Evolutionary conservation across 1,140 invertebrate genomes (phyloP).

Genomic region (Drosophila tani): DNA sequence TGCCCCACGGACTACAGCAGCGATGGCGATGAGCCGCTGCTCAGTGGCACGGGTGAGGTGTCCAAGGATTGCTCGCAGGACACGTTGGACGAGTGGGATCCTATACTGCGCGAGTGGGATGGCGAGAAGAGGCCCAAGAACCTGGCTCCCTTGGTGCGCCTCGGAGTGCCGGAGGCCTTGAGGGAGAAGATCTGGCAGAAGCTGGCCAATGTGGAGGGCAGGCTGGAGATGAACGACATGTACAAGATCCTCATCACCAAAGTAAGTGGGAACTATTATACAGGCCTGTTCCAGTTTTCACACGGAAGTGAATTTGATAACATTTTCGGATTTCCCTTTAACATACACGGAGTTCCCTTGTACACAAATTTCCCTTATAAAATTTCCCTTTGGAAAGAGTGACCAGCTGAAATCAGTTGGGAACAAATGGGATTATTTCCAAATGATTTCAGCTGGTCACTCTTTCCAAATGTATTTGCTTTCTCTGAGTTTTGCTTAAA

Average conservation of each 20-base stretch:
- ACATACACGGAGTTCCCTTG: no score
- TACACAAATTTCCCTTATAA: no score
- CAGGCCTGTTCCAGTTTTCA: no score
- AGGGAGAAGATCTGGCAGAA: conserved; percentile 99
- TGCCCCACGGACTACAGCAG: conserved; percentile 79
- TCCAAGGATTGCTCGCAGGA: conserved; percentile 98
- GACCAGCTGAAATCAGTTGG: no score
- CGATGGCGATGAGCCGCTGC: conserved; percentile 97
- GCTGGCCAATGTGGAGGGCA: conserved; percentile 93
- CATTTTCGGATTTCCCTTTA: no score
- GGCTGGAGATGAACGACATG: conserved; percentile 94
- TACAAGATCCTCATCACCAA: conserved; percentile 97
- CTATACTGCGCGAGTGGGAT: conserved; percentile 93
- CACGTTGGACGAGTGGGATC: conserved; percentile 96
- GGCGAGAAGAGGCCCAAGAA: conserved; percentile 92
- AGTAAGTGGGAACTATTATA: conserved; percentile 44
- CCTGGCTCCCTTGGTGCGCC: conserved; percentile 91
- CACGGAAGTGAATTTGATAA: no score
- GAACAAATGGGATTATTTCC: no score
- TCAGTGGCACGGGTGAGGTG: conserved; percentile 98
- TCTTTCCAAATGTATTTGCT: no score
- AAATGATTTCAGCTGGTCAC: no score
- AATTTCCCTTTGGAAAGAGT: no score
- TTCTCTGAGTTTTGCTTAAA: no score
- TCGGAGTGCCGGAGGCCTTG: conserved; percentile 97